Evolutionary conservation across 2,113 vertebrate species (phyloP), one percentile per base, ranked within the genome.

Genomic region (Cyphomyrus plagiostoma): DNA sequence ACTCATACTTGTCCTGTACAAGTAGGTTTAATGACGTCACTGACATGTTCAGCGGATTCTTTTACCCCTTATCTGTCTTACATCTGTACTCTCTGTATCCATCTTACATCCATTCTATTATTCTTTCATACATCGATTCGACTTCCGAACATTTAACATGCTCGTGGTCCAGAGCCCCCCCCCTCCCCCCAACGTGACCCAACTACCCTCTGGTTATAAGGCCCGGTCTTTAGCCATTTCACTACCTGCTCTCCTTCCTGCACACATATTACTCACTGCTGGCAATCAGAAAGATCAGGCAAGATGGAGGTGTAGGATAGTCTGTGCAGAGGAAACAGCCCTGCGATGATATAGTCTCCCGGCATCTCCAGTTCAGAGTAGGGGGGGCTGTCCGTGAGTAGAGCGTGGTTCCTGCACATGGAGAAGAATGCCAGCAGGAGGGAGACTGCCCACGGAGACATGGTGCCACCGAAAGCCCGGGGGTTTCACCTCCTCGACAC

Each of bases 251-350:
- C 0, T 39, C 23, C 17, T 84, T 1, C 80, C 45, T 84, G n/a
- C 10, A 53, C 46, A 30, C 0, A 1, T 4, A 19, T 26, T n/a
- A 90, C 91, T 91, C 90, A 96, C 96, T 88, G 26, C 88, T 91
- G 91, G 88, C 95, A 96, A 74, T 91, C 91, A 84, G 19, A 56
- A 90, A 96, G 46, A 82, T 91, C 93, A 52, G 95, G 95, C 15
- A 90, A 52, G 85, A 48, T 13, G 45, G 9, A 15, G 23, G 23
- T 87, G 15, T 7, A 30, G 5, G 0, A 17, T 1, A 85, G 62
- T 82, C 94, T 90, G 86, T 97, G 96, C 17, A 98, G 93, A 45
- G 95, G 93, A 87, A 98, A 98, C 77, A 97, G 91, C 4, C 97
- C 97, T 2, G 95, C 94, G 1, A 97, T 91, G 80, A 93, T 92